phyloP scores from a whole-genome alignment of 2,113 vertebrate species.

The Crotalus horridus region DNA sequence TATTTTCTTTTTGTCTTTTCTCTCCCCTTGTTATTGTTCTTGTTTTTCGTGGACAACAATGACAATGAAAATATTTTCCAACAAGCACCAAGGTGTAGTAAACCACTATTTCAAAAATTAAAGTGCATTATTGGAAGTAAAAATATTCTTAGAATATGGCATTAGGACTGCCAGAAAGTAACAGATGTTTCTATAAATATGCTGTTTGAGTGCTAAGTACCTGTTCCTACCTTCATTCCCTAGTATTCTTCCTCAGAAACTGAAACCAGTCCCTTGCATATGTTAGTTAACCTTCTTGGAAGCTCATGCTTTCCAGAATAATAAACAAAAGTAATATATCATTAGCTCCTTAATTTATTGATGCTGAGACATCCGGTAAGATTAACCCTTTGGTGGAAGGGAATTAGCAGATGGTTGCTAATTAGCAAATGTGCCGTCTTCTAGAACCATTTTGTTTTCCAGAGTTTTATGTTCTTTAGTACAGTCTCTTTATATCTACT shows the following conservation, averaged over 20 bases:
- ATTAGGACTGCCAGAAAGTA: too few species aligned
- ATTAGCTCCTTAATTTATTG: not conserved
- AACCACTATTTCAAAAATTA: too few species aligned
- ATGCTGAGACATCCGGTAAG: not conserved
- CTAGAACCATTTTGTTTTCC: not conserved
- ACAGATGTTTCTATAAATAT: not conserved
- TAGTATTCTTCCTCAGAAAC: not conserved
- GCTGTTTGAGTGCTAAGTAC: not conserved
- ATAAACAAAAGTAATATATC: not conserved
- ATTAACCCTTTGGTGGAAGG: not conserved
- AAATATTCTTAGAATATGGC: too few species aligned
- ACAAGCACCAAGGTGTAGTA: too few species aligned
- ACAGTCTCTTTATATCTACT: slow-evolving; percentile 4
- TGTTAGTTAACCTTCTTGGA: not conserved
- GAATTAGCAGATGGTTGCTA: not conserved
- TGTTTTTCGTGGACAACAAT: too few species aligned
- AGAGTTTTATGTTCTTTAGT: slow-evolving; percentile 6
- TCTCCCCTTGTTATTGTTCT: too few species aligned
- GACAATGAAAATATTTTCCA: too few species aligned
- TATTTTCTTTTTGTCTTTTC: too few species aligned
- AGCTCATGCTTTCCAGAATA: not conserved
- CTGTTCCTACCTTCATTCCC: not conserved
- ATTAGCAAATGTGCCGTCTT: not conserved
- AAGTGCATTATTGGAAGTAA: too few species aligned
- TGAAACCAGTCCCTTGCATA: not conserved